phyloP scores from a whole-genome alignment of 2,797 vertebrate genomes.

The Spheniscus humboldti region DNA sequence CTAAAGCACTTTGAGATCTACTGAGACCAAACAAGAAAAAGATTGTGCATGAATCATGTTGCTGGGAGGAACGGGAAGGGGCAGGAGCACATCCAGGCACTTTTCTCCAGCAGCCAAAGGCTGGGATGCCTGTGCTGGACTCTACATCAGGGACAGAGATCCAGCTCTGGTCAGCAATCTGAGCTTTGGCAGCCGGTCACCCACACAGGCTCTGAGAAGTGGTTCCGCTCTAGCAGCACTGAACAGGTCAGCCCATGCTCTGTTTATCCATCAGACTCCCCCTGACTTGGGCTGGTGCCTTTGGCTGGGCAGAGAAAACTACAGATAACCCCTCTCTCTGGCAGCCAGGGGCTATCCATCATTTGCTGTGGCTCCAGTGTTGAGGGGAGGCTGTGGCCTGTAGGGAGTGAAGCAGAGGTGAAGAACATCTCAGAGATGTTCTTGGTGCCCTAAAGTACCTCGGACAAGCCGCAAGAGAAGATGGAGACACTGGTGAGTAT shows the following conservation, averaged over 20 bases:
- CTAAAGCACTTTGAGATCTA: not conserved
- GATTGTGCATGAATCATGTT: not conserved
- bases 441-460: not conserved
- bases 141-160: not conserved
- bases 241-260: not conserved
- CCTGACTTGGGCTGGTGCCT: not conserved
- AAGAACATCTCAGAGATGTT: not conserved
- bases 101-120: not conserved
- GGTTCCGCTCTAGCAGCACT: conserved; percentile 9
- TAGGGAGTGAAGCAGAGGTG: not conserved
- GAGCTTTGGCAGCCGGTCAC: not conserved
- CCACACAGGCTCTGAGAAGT: not conserved
- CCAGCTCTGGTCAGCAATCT: not conserved
- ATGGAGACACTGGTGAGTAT: not conserved
- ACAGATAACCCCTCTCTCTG: not conserved
- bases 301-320: not conserved
- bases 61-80: not conserved
- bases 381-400: not conserved
- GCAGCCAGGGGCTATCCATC: not conserved
- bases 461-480: not conserved
- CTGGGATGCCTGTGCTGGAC: not conserved
- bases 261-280: not conserved
- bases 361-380: not conserved
- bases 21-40: not conserved
- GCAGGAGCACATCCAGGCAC: not conserved